Evolutionary conservation across 2,888 invertebrate genomes (phyloP).

Genomic region (Lymantria monacha): DNA sequence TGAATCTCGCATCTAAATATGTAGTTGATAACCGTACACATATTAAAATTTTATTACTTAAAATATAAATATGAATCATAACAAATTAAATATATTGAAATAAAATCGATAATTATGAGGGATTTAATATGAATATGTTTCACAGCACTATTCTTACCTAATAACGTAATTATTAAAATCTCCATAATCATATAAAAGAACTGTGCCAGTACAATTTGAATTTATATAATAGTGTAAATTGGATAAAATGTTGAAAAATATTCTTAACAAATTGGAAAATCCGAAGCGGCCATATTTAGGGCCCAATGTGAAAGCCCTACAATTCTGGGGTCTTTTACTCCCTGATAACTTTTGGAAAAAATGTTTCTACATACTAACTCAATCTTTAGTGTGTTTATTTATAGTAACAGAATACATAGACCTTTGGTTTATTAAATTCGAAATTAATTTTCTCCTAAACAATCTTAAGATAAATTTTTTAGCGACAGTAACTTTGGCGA

Average conservation of each 20-base stretch:
- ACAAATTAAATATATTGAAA: too few species aligned
- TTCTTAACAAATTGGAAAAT: conserved; percentile 57
- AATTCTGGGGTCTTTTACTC: conserved; percentile 69
- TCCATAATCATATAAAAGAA: conserved; percentile 16
- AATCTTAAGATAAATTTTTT: conserved; percentile 69
- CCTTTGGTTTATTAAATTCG: conserved; percentile 62
- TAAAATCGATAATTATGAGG: too few species aligned
- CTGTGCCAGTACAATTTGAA: conserved; percentile 15
- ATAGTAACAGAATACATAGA: conserved; percentile 62
- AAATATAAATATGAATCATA: too few species aligned
- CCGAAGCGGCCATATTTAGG: conserved; percentile 60
- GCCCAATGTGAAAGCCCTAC: conserved; percentile 59
- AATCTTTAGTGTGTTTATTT: conserved; percentile 55
- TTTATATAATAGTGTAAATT: conserved; percentile 15
- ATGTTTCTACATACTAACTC: conserved; percentile 54
- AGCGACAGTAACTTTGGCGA: conserved; percentile 60
- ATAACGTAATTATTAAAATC: conserved; percentile 26
- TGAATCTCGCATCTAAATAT: too few species aligned
- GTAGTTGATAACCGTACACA: too few species aligned
- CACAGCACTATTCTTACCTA: conserved; percentile 23
- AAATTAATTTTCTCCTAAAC: conserved; percentile 58
- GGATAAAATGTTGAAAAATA: conserved; percentile 40
- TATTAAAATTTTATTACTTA: too few species aligned
- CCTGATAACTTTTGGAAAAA: conserved; percentile 44
- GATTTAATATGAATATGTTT: neutral